Conservation (phyloP, 2,113 vertebrate species). For the Corynorhinus townsendii region DNA sequence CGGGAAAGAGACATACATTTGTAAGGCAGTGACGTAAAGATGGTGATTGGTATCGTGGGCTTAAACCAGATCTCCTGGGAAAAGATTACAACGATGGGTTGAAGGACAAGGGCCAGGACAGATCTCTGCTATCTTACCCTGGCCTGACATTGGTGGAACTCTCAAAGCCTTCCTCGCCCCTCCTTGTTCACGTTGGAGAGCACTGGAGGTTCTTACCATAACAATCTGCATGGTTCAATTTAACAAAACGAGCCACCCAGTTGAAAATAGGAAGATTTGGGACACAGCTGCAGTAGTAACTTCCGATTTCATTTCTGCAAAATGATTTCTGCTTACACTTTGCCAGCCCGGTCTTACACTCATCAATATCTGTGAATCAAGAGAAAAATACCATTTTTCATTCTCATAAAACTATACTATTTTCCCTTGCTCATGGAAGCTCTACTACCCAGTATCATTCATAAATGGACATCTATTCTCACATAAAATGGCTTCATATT, state of each 20-base stretch:
- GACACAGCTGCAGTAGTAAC: constrained; percentile 34
- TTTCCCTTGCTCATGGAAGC: neutral
- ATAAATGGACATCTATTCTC: neutral
- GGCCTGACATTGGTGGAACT: neutral
- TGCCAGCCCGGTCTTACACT: neutral
- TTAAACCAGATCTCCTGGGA: neutral
- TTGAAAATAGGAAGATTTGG: rapidly evolving
- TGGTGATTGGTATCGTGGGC: rapidly evolving
- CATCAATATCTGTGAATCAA: constrained; percentile 50
- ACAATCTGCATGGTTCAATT: neutral
- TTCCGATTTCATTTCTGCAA: constrained; percentile 14
- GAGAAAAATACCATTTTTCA: neutral
- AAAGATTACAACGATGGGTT: neutral
- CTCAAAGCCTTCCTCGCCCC: neutral
- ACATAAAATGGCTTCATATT: neutral
- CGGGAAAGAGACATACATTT: neutral
- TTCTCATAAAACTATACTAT: neutral
- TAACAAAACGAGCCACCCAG: rapidly evolving
- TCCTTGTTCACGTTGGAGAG: neutral
- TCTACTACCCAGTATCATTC: neutral
- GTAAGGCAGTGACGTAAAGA: neutral
- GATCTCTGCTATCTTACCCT: neutral
- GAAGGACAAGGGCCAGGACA: neutral
- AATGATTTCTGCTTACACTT: neutral
- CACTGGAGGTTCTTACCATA: constrained; percentile 40